Percentiles rank a stretch among this genome's conserved stretches.
phyloP scores from a whole-genome alignment of 2,888 invertebrate genomes.

The Hoplodrina blanda region DNA sequence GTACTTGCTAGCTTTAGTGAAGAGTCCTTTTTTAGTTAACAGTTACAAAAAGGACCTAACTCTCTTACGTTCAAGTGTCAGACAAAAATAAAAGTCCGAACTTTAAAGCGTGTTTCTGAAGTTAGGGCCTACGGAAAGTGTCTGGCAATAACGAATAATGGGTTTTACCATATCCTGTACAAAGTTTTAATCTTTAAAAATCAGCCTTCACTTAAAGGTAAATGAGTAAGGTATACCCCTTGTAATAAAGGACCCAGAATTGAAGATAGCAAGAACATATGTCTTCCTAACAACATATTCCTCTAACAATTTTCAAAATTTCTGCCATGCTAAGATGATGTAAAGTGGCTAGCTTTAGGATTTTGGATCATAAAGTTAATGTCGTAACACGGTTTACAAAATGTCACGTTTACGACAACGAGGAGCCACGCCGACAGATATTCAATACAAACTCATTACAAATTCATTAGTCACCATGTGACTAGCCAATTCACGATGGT shows the following conservation, averaged over 20 bases:
- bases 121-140: background rate
- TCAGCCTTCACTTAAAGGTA: no score
- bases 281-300: no score
- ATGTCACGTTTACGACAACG: constrained; percentile 81
- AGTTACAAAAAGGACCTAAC: background rate
- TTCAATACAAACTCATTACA: constrained; percentile 80
- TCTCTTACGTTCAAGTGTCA: background rate
- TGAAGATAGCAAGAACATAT: no score
- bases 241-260: no score
- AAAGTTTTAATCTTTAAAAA: no score
- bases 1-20: no score
- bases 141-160: no score
- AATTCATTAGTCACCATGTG: constrained; percentile 73
- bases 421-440: constrained; percentile 69
- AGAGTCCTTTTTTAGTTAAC: no score
- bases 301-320: no score
- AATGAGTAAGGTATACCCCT: no score
- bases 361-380: constrained; percentile 41
- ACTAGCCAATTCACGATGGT: constrained; percentile 1
- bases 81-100: background rate
- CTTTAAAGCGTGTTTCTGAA: background rate
- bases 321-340: no score
- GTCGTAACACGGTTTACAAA: constrained; percentile 72
- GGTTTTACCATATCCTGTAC: no score
- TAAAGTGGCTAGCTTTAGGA: background rate